A percentile compares a stretch with the other conserved stretches of the same genome.
phyloP scores from a whole-genome alignment of 2,888 invertebrate species.

The Phymatocera aterrima region DNA sequence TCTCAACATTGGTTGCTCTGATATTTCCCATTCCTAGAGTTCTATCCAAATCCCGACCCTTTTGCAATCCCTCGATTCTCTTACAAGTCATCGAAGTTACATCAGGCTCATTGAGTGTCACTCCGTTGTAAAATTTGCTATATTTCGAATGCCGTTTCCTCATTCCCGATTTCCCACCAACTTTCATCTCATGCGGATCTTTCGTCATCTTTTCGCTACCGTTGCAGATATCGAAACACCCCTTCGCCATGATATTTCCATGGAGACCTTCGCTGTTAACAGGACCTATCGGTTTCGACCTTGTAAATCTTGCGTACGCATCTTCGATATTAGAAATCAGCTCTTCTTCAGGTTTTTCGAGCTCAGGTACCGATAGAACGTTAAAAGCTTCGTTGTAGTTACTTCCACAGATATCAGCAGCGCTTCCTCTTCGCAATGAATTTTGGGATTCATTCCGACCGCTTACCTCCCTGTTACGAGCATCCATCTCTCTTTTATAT shows the following conservation, averaged over 20 bases:
- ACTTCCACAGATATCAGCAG: neutral
- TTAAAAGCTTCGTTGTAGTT: neutral
- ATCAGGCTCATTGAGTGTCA: neutral
- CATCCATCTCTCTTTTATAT: slow-evolving; percentile 54
- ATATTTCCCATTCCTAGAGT: slow-evolving; percentile 37
- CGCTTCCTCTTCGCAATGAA: neutral
- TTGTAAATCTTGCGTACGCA: slow-evolving; percentile 20
- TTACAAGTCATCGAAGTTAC: slow-evolving; percentile 27
- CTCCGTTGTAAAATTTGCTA: neutral
- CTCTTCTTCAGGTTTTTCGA: slow-evolving; percentile 6
- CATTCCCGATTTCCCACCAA: neutral
- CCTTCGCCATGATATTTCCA: slow-evolving; percentile 1
- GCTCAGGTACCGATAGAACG: slow-evolving; percentile 1
- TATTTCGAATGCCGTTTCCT: slow-evolving; percentile 40
- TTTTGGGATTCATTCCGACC: neutral
- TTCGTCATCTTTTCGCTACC: neutral
- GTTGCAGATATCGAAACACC: slow-evolving; percentile 32
- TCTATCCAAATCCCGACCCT: slow-evolving; percentile 29
- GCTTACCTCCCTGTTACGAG: slow-evolving; percentile 33
- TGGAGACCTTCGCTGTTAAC: neutral
- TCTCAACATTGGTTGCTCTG: slow-evolving; percentile 19
- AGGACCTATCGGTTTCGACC: slow-evolving; percentile 21
- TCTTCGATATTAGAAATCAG: slow-evolving; percentile 22
- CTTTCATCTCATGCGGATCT: slow-evolving; percentile 22
- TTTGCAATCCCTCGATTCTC: slow-evolving; percentile 31